These are phyloP conservation scores for Muricea muricata DNA, from an alignment of 92 coral and sea anemone species.

Conservation along the genomic window DNA sequence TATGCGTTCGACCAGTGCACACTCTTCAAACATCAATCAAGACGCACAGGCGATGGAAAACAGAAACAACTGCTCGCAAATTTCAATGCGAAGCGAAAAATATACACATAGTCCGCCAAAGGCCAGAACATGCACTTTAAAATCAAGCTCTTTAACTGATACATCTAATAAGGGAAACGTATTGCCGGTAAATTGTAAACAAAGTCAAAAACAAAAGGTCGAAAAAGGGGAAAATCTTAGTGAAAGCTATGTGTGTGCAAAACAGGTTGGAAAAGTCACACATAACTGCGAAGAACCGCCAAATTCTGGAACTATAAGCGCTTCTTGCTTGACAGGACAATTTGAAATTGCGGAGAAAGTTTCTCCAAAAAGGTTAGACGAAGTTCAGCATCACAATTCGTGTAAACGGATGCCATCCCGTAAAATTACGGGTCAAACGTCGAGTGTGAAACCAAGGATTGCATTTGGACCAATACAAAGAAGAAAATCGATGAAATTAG, in stretches of 20 bases:
- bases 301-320: neutral
- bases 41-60: neutral
- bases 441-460: neutral
- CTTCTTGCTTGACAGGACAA: neutral
- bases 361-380: neutral
- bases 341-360: neutral
- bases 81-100: neutral
- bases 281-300: neutral
- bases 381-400: neutral
- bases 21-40: neutral
- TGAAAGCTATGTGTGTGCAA: neutral
- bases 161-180: neutral
- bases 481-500: constrained; percentile 13
- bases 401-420: neutral
- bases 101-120: neutral
- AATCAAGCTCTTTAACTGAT: neutral
- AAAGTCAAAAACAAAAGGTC: neutral
- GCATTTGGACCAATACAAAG: neutral
- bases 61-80: neutral
- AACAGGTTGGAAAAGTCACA: neutral
- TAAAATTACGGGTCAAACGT: neutral
- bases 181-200: neutral
- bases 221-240: neutral
- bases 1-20: neutral
- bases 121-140: neutral